A percentile compares a stretch with the other conserved stretches of the same genome.
Conservation (phyloP, 2,888 invertebrate genomes). For the Troides aeacus region DNA sequence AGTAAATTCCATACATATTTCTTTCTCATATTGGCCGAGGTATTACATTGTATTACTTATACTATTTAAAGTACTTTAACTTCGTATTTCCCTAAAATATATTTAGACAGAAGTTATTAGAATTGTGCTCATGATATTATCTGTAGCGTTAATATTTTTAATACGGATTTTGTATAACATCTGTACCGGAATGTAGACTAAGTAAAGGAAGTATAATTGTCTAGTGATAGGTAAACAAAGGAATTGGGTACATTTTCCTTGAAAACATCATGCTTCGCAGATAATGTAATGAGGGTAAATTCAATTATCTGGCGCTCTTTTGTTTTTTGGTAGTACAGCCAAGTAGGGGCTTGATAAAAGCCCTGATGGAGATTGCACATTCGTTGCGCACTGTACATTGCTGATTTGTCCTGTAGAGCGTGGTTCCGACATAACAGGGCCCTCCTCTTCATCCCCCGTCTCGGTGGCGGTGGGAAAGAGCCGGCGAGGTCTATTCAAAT, state of each 20-base stretch:
- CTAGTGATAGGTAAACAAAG: conserved; percentile 36
- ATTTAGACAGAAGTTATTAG: no score
- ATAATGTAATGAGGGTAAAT: conserved; percentile 73
- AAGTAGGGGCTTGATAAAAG: conserved; percentile 58
- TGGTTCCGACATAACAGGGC: conserved; percentile 77
- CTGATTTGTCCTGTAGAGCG: conserved; percentile 67
- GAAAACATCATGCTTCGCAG: conserved; percentile 60
- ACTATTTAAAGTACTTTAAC: no score
- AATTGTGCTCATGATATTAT: background rate
- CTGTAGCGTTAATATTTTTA: background rate
- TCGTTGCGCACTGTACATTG: conserved; percentile 69
- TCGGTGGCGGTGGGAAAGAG: conserved; percentile 60
- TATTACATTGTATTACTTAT: background rate
- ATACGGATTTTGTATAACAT: background rate
- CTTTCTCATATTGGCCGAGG: background rate
- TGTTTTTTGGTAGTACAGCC: conserved; percentile 54
- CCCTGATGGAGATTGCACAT: conserved; percentile 71
- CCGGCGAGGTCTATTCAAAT: conserved; percentile 76
- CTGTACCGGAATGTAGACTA: conserved; percentile 23
- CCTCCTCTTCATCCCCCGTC: conserved; percentile 44
- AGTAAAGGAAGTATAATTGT: conserved; percentile 32
- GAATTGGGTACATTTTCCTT: conserved; percentile 41
- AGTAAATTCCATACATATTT: conserved; percentile 13
- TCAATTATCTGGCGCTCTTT: conserved; percentile 70
- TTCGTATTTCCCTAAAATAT: no score